Evolutionary conservation across 2,888 invertebrate species (phyloP).

Genomic region (Pristionchus maxplancki): DNA sequence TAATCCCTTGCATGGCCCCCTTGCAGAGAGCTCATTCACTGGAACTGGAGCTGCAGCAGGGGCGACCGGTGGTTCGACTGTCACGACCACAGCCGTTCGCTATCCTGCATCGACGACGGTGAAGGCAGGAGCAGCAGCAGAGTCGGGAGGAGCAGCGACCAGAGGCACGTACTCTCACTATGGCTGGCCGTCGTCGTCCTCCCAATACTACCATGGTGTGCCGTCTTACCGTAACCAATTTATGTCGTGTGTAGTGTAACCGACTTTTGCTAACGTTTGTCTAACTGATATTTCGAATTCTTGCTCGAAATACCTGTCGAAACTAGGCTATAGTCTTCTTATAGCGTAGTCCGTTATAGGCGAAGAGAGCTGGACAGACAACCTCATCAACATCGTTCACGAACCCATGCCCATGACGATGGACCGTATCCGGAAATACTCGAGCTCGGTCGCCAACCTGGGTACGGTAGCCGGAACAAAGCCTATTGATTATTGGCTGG

Average conservation of each 20-base stretch:
- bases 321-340: background rate
- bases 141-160: background rate
- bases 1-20: slow-evolving; percentile 46
- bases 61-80: slow-evolving; percentile 48
- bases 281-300: background rate
- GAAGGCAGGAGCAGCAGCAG: slow-evolving; percentile 33
- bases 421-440: slow-evolving; percentile 76
- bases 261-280: too few relatives aligned
- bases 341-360: background rate
- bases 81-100: slow-evolving; percentile 55
- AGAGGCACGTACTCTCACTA: slow-evolving; percentile 37
- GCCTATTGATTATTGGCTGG: background rate
- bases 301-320: background rate
- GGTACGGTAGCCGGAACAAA: slow-evolving; percentile 57
- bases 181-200: background rate
- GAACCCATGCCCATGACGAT: slow-evolving; percentile 77
- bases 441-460: slow-evolving; percentile 73
- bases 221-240: slow-evolving; percentile 26
- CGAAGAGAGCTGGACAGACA: slow-evolving; percentile 75
- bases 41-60: slow-evolving; percentile 24
- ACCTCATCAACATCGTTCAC: slow-evolving; percentile 77
- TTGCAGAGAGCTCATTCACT: slow-evolving; percentile 52
- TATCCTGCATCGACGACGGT: slow-evolving; percentile 54
- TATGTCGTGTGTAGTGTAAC: background rate
- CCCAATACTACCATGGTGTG: slow-evolving; percentile 46